Evolutionary conservation across 2,113 vertebrate genomes (phyloP), one percentile per base, ranked within the genome.

Genomic region (Thunnus thynnus): DNA sequence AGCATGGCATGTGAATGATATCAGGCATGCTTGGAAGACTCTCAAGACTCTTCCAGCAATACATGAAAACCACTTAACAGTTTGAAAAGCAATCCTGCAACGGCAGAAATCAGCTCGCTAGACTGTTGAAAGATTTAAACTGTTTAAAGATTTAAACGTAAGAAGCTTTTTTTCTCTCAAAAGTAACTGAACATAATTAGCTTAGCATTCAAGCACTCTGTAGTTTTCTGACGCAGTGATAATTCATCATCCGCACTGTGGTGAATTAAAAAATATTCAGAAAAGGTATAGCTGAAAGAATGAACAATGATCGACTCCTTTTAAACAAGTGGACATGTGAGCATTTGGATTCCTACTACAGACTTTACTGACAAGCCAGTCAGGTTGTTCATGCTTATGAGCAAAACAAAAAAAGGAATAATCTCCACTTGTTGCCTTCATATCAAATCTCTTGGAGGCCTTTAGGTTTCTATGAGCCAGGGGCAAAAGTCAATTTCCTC

Each of bases 381-480:
- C 36, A 9, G 36, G 8, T 8, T 41, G 27, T 30, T 30, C 27
- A 10, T 8, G 6, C 7, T 41, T 2, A 7, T 41, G 9, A 41
- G 22, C 22, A 22, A 67, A 72, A 79, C 58, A 79, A 55, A 32
- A 36, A 32, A 9, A 14, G 13, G 18, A 63, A 47, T 13, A 18
- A 54, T 16, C 11, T 47, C 18, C 2, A 30, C 11, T 27, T 68
- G 13, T 47, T 54, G 55, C 9, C 3, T 6, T 60, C 18, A 47
- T 13, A 17, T 36, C 13, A 1, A 32, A 36, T 4, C 32, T 44
- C 17, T 30, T 16, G 0, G 18, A 5, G 44, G 5, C 25, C 9
- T 20, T 54, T 41, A 2, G 36, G 36, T 7, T 41, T 9, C 36
- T 41, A 41, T 30, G 27, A 30, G 27, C 3, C 27, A 30, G 27